Conservation (phyloP, 2,797 vertebrate genomes). For the Lateolabrax maculatus region DNA sequence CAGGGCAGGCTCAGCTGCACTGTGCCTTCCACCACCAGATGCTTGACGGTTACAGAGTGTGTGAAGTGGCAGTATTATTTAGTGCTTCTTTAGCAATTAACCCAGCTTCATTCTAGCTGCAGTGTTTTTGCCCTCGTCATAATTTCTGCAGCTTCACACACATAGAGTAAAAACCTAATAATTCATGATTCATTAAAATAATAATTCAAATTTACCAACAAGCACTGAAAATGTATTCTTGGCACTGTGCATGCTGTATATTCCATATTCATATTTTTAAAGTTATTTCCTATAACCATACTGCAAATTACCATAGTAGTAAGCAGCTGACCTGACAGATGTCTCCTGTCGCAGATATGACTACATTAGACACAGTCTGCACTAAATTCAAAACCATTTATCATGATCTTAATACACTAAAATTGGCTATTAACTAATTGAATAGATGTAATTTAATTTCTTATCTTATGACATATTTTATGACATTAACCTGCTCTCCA, state of each 20-base stretch:
- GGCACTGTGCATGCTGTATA: neutral
- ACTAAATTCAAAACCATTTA: neutral
- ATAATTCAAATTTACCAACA: neutral
- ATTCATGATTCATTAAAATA: no score
- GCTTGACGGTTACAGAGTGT: conserved; percentile 51
- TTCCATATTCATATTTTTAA: neutral
- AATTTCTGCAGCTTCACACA: conserved; percentile 37
- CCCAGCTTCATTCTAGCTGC: conserved; percentile 38
- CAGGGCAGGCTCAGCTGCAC: conserved; percentile 66
- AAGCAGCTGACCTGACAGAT: conserved; percentile 13
- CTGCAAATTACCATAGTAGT: neutral
- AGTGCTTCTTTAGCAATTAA: conserved; percentile 42
- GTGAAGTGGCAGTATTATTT: conserved; percentile 42
- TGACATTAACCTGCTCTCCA: conserved; percentile 1
- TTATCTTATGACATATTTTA: conserved; percentile 4
- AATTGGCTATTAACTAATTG: neutral
- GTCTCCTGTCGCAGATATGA: conserved; percentile 23
- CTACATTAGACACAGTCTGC: neutral
- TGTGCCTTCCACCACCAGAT: conserved; percentile 58
- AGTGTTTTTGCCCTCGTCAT: conserved; percentile 39
- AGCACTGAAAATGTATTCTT: neutral
- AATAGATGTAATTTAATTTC: conserved; percentile 1
- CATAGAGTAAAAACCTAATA: neutral
- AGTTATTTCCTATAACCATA: neutral
- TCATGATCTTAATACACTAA: neutral